phyloP scores from a whole-genome alignment of 2,888 invertebrate species.

The Hedya salicella region DNA sequence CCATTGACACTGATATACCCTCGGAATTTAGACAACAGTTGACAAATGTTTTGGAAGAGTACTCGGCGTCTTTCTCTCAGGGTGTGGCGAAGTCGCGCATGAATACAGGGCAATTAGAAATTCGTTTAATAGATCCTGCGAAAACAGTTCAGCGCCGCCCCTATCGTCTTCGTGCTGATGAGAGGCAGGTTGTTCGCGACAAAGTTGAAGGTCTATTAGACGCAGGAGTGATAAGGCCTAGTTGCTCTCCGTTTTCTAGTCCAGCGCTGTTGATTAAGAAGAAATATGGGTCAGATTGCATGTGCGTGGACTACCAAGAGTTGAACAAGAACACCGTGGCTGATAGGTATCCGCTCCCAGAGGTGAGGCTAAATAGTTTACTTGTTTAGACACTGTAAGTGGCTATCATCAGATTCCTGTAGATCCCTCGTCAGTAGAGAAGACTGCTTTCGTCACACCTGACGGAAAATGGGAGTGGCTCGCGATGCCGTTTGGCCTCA shows the following conservation, averaged over 20 bases:
- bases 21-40: neutral
- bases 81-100: no score
- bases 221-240: slow-evolving; percentile 35
- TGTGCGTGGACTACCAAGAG: slow-evolving; percentile 45
- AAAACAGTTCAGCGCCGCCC: slow-evolving; percentile 44
- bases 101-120: slow-evolving; percentile 27
- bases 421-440: slow-evolving; percentile 36
- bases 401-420: slow-evolving; percentile 45
- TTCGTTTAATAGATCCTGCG: slow-evolving; percentile 33
- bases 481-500: slow-evolving; percentile 47
- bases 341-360: slow-evolving; percentile 22
- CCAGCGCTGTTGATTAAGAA: slow-evolving; percentile 44
- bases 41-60: neutral
- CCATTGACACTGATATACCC: slow-evolving; percentile 9
- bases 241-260: slow-evolving; percentile 44
- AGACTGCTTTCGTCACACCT: slow-evolving; percentile 43
- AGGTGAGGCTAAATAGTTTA: slow-evolving; percentile 36
- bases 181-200: slow-evolving; percentile 24
- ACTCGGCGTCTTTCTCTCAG: no score
- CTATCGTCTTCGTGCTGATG: slow-evolving; percentile 33
- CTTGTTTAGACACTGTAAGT: slow-evolving; percentile 37
- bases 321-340: slow-evolving; percentile 42
- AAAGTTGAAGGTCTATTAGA: slow-evolving; percentile 8
- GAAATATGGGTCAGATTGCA: slow-evolving; percentile 37
- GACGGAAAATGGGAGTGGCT: slow-evolving; percentile 43